Conservation (phyloP, 2,113 vertebrate species). For the Rhinogobius similis region DNA sequence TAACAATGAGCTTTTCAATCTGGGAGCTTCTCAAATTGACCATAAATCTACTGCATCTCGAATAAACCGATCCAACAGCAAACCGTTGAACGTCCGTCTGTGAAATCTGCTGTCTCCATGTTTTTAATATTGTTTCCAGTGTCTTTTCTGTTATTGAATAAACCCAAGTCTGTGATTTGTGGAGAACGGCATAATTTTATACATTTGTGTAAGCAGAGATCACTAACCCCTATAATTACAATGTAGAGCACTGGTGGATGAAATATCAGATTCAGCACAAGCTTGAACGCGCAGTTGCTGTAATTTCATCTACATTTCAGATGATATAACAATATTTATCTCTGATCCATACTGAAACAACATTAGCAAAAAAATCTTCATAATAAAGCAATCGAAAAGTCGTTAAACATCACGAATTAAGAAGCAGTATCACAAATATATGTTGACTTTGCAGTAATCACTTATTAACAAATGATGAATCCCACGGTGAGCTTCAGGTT, state of each 20-base stretch:
- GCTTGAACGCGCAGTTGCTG: slow-evolving; percentile 47
- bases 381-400: background rate
- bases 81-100: slow-evolving; percentile 15
- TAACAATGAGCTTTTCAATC: slow-evolving; percentile 27
- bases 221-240: slow-evolving; percentile 45
- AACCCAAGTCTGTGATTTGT: slow-evolving; percentile 14
- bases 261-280: slow-evolving; percentile 57
- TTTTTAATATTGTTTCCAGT: background rate
- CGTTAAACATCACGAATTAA: background rate
- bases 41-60: slow-evolving; percentile 51
- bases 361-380: background rate
- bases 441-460: slow-evolving; percentile 1
- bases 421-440: background rate
- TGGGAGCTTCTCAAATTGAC: slow-evolving; percentile 42
- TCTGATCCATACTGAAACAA: slow-evolving; percentile 19
- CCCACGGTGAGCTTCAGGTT: background rate
- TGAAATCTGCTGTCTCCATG: slow-evolving; percentile 16
- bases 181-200: slow-evolving; percentile 12
- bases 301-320: slow-evolving; percentile 28
- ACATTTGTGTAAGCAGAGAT: slow-evolving; percentile 36
- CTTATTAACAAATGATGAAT: background rate
- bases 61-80: slow-evolving; percentile 35
- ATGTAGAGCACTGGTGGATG: slow-evolving; percentile 33
- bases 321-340: slow-evolving; percentile 27
- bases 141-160: slow-evolving; percentile 8